Conservation (phyloP, 2,797 vertebrate species). For the Gephyroberyx darwinii region DNA sequence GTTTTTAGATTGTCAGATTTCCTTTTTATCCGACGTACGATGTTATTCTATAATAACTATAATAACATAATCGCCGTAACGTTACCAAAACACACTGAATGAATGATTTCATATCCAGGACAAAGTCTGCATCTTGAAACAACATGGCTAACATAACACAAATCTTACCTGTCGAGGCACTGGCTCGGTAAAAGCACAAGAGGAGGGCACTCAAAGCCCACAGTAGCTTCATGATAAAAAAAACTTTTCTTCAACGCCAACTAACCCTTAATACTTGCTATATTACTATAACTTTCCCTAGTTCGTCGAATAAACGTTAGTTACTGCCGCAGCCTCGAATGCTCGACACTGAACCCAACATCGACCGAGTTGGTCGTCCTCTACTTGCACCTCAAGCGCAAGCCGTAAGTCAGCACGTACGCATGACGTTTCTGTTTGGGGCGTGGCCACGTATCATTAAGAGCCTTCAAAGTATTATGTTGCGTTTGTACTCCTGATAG, state of each 20-base stretch:
- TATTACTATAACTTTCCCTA: not conserved
- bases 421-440: constrained; percentile 20
- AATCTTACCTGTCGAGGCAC: constrained; percentile 79
- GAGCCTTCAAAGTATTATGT: too few species aligned
- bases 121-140: constrained; percentile 61
- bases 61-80: rapidly evolving
- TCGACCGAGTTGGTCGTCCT: constrained; percentile 64
- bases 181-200: constrained; percentile 70
- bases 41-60: rapidly evolving
- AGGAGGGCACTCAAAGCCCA: constrained; percentile 74
- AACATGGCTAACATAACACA: constrained; percentile 72
- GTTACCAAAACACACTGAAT: not conserved
- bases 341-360: not conserved
- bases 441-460: constrained; percentile 55
- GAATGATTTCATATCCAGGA: not conserved
- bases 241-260: not conserved
- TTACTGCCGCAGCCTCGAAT: not conserved
- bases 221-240: constrained; percentile 72
- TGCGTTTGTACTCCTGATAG: too few species aligned
- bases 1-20: not conserved
- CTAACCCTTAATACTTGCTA: not conserved
- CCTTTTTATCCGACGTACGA: rapidly evolving
- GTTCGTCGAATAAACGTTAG: constrained; percentile 5
- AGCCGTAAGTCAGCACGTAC: constrained; percentile 70
- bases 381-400: constrained; percentile 67